Evolutionary conservation across 1,140 invertebrate species (phyloP).

Genomic region (Bombus waltoni): DNA sequence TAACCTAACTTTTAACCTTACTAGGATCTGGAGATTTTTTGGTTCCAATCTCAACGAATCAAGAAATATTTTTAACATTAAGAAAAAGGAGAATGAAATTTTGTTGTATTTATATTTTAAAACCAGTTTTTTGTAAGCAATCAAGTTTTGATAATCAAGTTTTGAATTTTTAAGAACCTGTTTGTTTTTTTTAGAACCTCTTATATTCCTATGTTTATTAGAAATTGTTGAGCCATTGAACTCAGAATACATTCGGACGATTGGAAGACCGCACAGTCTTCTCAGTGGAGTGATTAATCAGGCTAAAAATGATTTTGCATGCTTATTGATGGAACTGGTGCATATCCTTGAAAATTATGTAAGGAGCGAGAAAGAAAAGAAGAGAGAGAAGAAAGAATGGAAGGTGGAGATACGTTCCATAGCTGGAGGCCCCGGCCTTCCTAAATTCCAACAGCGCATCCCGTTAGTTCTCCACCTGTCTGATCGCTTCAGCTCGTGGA

Average conservation of each 20-base stretch:
- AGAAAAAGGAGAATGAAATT: not conserved
- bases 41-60: not conserved
- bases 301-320: not conserved
- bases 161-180: too few species aligned
- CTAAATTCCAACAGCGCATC: conserved; percentile 73
- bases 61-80: not conserved
- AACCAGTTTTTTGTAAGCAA: not conserved
- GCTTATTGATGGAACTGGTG: not conserved
- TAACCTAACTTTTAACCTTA: not conserved
- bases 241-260: not conserved
- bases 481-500: conserved; percentile 40
- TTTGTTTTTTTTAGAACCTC: not conserved
- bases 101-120: not conserved
- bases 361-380: not conserved
- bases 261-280: not conserved
- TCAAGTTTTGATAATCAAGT: not conserved
- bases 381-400: not conserved
- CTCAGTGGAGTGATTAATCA: not conserved
- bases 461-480: conserved; percentile 72
- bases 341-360: conserved; percentile 23
- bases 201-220: not conserved
- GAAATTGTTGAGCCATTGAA: not conserved
- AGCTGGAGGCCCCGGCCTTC: conserved; percentile 62
- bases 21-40: not conserved
- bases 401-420: conserved; percentile 27